phyloP scores from a whole-genome alignment of 2,888 invertebrate genomes.

The Orthosia gothica region DNA sequence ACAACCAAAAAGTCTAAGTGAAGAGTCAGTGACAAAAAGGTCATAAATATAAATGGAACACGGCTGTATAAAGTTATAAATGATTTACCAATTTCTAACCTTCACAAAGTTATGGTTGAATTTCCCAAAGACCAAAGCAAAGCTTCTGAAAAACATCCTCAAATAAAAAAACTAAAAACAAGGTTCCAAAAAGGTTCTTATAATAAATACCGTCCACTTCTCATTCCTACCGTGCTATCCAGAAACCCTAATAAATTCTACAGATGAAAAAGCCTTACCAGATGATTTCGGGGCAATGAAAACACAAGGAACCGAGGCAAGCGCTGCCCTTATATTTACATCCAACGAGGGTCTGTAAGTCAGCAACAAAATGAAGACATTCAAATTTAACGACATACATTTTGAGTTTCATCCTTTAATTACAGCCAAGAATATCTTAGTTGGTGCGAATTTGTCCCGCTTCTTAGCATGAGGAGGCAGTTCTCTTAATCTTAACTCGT shows the following conservation, averaged over 20 bases:
- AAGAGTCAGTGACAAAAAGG: too few relatives aligned
- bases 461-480: conserved; percentile 72
- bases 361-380: conserved; percentile 65
- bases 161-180: conserved; percentile 42
- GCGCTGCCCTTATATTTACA: conserved; percentile 58
- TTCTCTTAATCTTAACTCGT: conserved; percentile 79
- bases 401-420: conserved; percentile 74
- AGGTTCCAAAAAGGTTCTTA: conserved; percentile 41
- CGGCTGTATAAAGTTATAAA: not conserved
- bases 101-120: not conserved
- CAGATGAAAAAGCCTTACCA: conserved; percentile 62
- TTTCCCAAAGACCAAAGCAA: conserved; percentile 24
- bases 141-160: conserved; percentile 9
- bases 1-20: too few relatives aligned
- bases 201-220: conserved; percentile 64
- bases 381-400: conserved; percentile 67
- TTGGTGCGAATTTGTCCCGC: conserved; percentile 72
- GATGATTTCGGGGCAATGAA: conserved; percentile 60
- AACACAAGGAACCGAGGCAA: conserved; percentile 49
- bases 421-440: conserved; percentile 68
- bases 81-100: too few relatives aligned
- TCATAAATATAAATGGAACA: not conserved
- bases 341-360: conserved; percentile 51
- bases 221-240: conserved; percentile 54
- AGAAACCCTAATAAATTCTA: conserved; percentile 65